Conservation (phyloP, 2,113 vertebrate genomes). For the Erythrocercus mccallii region DNA sequence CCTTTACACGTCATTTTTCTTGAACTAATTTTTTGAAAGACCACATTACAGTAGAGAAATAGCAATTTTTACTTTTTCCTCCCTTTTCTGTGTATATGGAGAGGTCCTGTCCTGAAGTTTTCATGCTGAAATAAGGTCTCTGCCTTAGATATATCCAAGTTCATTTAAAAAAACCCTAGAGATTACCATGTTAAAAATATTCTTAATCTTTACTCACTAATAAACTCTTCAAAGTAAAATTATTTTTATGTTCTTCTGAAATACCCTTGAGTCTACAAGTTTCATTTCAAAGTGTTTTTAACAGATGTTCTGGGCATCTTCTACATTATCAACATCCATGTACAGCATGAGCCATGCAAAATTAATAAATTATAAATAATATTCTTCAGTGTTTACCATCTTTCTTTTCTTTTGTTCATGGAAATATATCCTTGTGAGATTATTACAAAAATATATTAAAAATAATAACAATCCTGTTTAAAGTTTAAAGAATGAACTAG, state of each 20-base stretch:
- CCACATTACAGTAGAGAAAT: background rate
- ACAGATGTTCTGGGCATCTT: conserved; percentile 5
- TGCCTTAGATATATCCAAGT: background rate
- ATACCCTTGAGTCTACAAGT: background rate
- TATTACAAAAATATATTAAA: background rate
- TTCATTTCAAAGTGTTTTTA: background rate
- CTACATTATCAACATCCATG: background rate
- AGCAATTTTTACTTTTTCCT: background rate
- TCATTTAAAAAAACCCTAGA: background rate
- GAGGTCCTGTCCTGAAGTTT: background rate
- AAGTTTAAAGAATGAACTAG: background rate
- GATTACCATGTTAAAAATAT: background rate
- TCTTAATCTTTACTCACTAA: conserved; percentile 1
- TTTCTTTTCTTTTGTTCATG: background rate
- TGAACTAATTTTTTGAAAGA: background rate
- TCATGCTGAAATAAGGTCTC: background rate
- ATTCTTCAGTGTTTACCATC: background rate
- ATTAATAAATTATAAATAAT: background rate
- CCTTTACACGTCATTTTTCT: background rate
- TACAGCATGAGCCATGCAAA: background rate
- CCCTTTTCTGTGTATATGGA: background rate
- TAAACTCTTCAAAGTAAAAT: background rate
- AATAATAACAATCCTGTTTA: background rate
- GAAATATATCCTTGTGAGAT: background rate
- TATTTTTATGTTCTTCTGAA: background rate